Percentiles rank a stretch among this genome's conserved stretches.
phyloP scores from a whole-genome alignment of 2,888 invertebrate genomes.

The Tricholauxania praeusta region DNA sequence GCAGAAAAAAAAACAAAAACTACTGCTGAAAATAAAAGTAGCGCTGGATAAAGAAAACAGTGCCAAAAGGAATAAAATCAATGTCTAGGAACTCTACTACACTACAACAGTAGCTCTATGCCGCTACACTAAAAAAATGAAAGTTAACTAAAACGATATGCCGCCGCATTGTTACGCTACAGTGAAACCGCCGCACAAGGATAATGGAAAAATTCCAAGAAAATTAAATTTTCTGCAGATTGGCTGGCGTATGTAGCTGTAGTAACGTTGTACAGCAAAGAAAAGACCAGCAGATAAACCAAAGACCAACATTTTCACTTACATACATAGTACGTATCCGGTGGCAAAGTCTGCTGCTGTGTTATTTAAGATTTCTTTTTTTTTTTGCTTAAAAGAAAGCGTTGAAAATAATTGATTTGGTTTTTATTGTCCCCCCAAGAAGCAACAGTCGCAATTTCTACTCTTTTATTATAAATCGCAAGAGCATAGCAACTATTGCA shows the following conservation, averaged over 20 bases:
- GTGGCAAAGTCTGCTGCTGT: background rate
- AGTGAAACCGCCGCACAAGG: background rate
- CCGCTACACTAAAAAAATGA: background rate
- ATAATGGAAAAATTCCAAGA: constrained; percentile 41
- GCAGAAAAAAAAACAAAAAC: no score
- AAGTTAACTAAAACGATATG: background rate
- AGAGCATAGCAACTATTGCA: background rate
- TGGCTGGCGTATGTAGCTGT: background rate
- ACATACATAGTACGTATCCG: background rate
- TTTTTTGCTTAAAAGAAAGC: constrained; percentile 13
- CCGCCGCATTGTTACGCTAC: background rate
- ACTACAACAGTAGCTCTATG: background rate
- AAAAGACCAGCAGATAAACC: background rate
- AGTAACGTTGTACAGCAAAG: background rate
- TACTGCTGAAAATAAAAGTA: background rate
- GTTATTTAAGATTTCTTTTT: no score
- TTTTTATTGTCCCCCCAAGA: constrained; percentile 23
- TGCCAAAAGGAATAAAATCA: constrained; percentile 14
- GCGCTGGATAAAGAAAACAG: background rate
- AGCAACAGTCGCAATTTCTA: background rate
- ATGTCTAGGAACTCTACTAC: constrained; percentile 21
- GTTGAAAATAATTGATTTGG: constrained; percentile 31
- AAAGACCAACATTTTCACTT: no score
- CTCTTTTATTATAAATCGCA: background rate
- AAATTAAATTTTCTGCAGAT: constrained; percentile 41